A percentile compares a stretch with the other conserved stretches of the same genome.
Evolutionary conservation across 2,797 vertebrate species (phyloP).

Genomic region (Kryptolebias ocellatus): DNA sequence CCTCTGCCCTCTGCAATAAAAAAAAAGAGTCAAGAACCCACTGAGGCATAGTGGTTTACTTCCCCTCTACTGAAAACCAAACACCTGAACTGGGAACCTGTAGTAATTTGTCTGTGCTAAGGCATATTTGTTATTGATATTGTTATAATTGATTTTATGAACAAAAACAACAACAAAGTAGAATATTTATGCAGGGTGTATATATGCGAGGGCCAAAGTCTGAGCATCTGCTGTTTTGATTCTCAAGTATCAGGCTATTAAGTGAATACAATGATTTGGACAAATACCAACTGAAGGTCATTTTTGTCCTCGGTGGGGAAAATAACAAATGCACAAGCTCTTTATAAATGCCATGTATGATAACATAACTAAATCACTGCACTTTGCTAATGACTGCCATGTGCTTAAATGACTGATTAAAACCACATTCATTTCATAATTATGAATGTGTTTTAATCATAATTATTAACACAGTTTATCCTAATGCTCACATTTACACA

Average conservation of each 20-base stretch:
- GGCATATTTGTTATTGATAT: conserved; percentile 30
- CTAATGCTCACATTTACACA: neutral
- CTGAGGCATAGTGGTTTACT: conserved; percentile 45
- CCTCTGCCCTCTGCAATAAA: conserved; percentile 64
- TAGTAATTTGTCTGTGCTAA: conserved; percentile 43
- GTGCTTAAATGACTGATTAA: conserved; percentile 9
- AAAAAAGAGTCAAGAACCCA: conserved; percentile 42
- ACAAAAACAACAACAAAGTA: neutral
- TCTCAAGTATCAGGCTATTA: conserved; percentile 2
- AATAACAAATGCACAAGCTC: conserved; percentile 20
- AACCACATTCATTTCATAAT: neutral
- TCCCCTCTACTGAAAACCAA: conserved; percentile 45
- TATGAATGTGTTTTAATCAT: neutral
- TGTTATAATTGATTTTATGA: conserved; percentile 9
- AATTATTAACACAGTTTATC: neutral
- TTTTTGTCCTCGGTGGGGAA: conserved; percentile 20
- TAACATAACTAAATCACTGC: neutral
- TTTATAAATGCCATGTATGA: conserved; percentile 12
- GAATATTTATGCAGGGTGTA: neutral
- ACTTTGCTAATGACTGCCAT: conserved; percentile 10
- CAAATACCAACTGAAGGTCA: conserved; percentile 27
- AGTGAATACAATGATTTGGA: conserved; percentile 44
- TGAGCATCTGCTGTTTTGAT: conserved; percentile 23
- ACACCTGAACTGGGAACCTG: conserved; percentile 42
- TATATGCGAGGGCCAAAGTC: conserved; percentile 26